A percentile compares a stretch with the other conserved stretches of the same genome.
Conservation (phyloP, 1,140 invertebrate species). For the Olivierus martensii region DNA sequence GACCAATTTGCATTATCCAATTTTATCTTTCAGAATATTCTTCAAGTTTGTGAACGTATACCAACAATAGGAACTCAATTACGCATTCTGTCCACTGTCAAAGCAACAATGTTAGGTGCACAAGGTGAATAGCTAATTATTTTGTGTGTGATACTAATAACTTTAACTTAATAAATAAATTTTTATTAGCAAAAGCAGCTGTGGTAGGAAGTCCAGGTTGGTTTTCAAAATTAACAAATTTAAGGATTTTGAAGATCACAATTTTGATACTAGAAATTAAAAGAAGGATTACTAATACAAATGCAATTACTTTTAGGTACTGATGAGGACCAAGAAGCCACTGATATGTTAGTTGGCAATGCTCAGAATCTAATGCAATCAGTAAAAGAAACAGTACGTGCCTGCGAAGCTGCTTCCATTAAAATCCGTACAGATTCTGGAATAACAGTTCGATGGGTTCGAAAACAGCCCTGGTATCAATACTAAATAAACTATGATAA, state of each 20-base stretch:
- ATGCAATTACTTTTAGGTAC: slow-evolving; percentile 51
- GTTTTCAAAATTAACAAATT: too few relatives aligned
- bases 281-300: too few relatives aligned
- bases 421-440: slow-evolving; percentile 95
- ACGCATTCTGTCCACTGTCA: slow-evolving; percentile 97
- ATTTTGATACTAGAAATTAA: too few relatives aligned
- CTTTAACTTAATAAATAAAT: too few relatives aligned
- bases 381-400: slow-evolving; percentile 96
- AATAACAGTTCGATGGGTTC: slow-evolving; percentile 83
- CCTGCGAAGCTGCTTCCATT: slow-evolving; percentile 95
- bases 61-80: slow-evolving; percentile 99
- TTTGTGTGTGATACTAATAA: too few relatives aligned
- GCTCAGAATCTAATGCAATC: slow-evolving; percentile 99
- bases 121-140: slow-evolving; percentile 55
- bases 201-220: too few relatives aligned
- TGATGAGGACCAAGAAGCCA: slow-evolving; percentile 98
- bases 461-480: slow-evolving; percentile 91
- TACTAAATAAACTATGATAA: slow-evolving; percentile 23
- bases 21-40: slow-evolving; percentile 52
- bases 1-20: neutral
- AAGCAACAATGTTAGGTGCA: slow-evolving; percentile 97
- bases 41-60: slow-evolving; percentile 98
- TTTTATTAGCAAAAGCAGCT: too few relatives aligned
- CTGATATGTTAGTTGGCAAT: slow-evolving; percentile 98
- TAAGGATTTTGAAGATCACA: too few relatives aligned